These are phyloP conservation scores for Mirza zaza DNA, from an alignment of 2,113 vertebrate species.

Conservation along the genomic window DNA sequence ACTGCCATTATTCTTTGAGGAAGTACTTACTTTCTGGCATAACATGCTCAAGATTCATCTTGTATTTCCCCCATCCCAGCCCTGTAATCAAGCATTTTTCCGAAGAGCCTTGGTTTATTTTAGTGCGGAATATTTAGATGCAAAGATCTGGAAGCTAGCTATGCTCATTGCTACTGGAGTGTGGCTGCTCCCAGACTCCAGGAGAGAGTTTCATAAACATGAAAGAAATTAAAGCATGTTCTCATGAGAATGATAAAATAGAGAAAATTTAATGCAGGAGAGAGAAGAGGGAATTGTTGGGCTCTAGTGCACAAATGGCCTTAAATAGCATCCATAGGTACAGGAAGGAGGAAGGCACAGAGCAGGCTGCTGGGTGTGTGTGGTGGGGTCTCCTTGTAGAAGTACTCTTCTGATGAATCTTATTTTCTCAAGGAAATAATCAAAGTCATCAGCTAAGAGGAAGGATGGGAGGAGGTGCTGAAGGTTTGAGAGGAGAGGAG, in stretches of 20 bases:
- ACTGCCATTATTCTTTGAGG: background rate
- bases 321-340: background rate
- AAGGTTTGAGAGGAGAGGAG: background rate
- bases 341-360: background rate
- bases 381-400: background rate
- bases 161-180: background rate
- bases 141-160: background rate
- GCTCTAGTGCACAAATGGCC: background rate
- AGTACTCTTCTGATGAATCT: background rate
- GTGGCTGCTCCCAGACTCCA: background rate
- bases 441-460: background rate
- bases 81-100: background rate
- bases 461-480: background rate
- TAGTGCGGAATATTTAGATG: background rate
- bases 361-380: background rate
- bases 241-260: background rate
- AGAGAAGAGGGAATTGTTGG: background rate
- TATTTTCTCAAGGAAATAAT: conserved; percentile 43
- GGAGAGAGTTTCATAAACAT: background rate
- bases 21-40: background rate
- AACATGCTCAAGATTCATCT: background rate
- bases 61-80: background rate
- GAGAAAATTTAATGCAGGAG: background rate
- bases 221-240: background rate
- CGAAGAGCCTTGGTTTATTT: background rate